These are phyloP conservation scores for Psilanteris sp. DNA, from an alignment of 1,140 invertebrate genomes.

Conservation along the genomic window DNA sequence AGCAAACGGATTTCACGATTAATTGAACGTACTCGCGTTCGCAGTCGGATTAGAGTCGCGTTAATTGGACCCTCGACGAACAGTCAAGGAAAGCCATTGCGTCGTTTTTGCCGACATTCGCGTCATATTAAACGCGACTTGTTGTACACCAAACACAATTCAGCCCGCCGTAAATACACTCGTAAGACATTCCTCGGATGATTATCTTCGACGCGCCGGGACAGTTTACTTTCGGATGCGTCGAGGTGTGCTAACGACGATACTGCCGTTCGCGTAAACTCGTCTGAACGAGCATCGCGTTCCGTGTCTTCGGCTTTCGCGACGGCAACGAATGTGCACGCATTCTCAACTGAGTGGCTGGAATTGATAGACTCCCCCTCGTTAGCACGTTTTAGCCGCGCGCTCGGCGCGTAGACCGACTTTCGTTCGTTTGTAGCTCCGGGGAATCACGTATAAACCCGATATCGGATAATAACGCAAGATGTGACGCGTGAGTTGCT, in stretches of 20 bases:
- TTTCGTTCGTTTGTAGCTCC: constrained; percentile 58
- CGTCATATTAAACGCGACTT: too few relatives aligned
- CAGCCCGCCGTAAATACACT: too few relatives aligned
- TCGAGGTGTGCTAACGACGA: constrained; percentile 64
- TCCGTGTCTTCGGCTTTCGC: constrained; percentile 63
- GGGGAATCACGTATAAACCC: constrained; percentile 74
- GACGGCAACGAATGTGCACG: constrained; percentile 63
- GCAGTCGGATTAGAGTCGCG: too few relatives aligned
- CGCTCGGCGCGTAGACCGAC: constrained; percentile 50
- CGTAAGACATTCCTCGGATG: not conserved
- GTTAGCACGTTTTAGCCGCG: constrained; percentile 71
- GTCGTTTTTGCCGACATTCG: too few relatives aligned
- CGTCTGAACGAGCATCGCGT: constrained; percentile 65
- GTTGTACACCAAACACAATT: too few relatives aligned
- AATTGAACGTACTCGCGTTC: too few relatives aligned
- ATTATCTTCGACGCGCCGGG: constrained; percentile 20
- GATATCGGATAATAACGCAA: constrained; percentile 78
- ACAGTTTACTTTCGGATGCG: constrained; percentile 49
- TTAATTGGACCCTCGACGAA: too few relatives aligned
- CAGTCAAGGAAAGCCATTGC: too few relatives aligned
- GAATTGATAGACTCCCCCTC: constrained; percentile 74
- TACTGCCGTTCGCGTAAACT: constrained; percentile 63
- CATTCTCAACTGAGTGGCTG: constrained; percentile 69
- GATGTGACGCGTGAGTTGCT: constrained; percentile 77
- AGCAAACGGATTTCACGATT: too few relatives aligned